These are phyloP conservation scores for Drosophila ironensis DNA, from an alignment of 1,140 invertebrate genomes.

Conservation along the genomic window DNA sequence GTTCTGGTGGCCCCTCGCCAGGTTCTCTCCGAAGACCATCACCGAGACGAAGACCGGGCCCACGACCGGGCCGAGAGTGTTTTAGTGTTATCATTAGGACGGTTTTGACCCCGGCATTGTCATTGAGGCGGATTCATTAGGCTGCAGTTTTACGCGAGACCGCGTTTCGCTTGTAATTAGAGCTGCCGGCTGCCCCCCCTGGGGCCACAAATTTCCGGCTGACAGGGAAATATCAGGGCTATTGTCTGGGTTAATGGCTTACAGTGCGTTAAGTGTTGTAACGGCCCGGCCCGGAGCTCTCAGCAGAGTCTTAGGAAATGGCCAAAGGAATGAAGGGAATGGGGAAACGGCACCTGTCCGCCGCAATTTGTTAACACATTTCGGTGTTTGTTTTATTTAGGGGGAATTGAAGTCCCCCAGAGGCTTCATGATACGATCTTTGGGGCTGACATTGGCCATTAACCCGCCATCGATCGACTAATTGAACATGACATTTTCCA, in stretches of 20 bases:
- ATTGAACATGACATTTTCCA: slow-evolving; percentile 77
- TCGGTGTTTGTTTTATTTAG: not conserved
- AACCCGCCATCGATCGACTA: slow-evolving; percentile 32
- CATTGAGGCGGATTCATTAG: slow-evolving; percentile 67
- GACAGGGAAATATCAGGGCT: slow-evolving; percentile 43
- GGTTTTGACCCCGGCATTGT: slow-evolving; percentile 40
- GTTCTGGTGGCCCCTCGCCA: not conserved
- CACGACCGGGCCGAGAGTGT: slow-evolving; percentile 2
- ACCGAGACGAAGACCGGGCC: slow-evolving; percentile 29
- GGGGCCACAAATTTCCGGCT: slow-evolving; percentile 36
- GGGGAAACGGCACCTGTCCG: slow-evolving; percentile 15
- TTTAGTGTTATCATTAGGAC: slow-evolving; percentile 30
- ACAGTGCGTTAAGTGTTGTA: slow-evolving; percentile 47
- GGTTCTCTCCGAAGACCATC: slow-evolving; percentile 5
- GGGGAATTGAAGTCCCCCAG: not conserved
- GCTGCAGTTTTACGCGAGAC: slow-evolving; percentile 49
- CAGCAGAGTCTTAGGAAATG: not conserved
- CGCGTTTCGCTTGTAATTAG: slow-evolving; percentile 50
- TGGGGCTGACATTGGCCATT: slow-evolving; percentile 16
- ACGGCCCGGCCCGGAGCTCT: slow-evolving; percentile 8
- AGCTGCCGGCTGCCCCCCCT: slow-evolving; percentile 20
- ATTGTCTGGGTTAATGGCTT: slow-evolving; percentile 53
- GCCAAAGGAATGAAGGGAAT: slow-evolving; percentile 19
- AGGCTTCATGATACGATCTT: not conserved
- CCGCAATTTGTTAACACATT: slow-evolving; percentile 42